A percentile compares a stretch with the other conserved stretches of the same genome.
Conservation (phyloP, 2,797 vertebrate genomes). For the Argentina silus region DNA sequence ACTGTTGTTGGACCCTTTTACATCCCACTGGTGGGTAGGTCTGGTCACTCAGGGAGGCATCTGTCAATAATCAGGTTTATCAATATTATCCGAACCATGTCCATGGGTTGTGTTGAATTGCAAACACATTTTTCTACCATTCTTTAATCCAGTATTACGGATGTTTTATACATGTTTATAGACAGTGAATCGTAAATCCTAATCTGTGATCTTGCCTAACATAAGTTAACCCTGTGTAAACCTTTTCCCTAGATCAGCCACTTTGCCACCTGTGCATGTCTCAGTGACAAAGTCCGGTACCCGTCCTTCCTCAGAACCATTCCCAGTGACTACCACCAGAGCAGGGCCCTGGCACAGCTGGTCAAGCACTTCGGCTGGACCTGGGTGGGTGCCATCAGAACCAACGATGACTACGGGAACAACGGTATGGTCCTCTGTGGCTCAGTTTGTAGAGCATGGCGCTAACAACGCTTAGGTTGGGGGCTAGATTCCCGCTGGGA, state of each 20-base stretch:
- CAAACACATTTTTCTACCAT: neutral
- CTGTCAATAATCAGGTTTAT: neutral
- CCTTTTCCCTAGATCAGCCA: conserved; percentile 71
- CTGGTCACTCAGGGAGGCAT: neutral
- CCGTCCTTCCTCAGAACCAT: conserved; percentile 77
- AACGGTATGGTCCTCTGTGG: conserved; percentile 74
- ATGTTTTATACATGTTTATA: neutral
- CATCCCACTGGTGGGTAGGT: conserved; percentile 66
- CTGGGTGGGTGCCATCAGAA: conserved; percentile 78
- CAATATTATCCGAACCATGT: neutral
- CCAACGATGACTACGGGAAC: conserved; percentile 79
- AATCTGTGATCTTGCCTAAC: neutral
- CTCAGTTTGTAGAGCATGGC: too few relatives aligned
- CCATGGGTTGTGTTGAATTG: neutral
- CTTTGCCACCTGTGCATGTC: conserved; percentile 75
- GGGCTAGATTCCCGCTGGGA: too few relatives aligned
- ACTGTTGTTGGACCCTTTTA: conserved; percentile 72
- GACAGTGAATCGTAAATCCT: neutral
- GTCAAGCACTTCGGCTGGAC: conserved; percentile 79
- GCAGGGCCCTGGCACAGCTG: conserved; percentile 70
- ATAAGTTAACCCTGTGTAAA: conserved; percentile 42
- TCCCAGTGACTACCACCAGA: conserved; percentile 76
- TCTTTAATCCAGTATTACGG: neutral
- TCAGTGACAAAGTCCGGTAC: conserved; percentile 68
- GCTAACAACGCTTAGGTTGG: too few relatives aligned